phyloP scores from a whole-genome alignment of 2,797 vertebrate species.

The Channallabes apus region DNA sequence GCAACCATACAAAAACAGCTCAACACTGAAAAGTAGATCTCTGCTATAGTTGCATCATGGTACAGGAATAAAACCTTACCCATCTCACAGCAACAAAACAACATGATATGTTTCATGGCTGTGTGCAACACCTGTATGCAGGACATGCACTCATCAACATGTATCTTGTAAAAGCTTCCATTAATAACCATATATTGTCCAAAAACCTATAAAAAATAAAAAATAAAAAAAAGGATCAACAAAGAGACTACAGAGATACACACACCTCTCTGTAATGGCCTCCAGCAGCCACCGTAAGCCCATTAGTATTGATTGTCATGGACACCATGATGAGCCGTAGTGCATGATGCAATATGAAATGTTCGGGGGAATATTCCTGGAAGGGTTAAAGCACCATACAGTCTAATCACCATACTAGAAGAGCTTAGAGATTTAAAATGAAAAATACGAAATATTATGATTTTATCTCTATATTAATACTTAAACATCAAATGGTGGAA shows the following conservation, averaged over 20 bases:
- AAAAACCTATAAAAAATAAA: too few species aligned
- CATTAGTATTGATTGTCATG: conserved; percentile 42
- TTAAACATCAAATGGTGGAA: neutral
- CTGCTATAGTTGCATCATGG: neutral
- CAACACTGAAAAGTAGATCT: neutral
- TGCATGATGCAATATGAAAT: conserved; percentile 38
- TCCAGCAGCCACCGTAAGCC: conserved; percentile 46
- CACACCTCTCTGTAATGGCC: conserved; percentile 44
- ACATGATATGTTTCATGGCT: neutral
- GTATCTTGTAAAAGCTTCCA: neutral
- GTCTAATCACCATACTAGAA: neutral
- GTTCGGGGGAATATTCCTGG: conserved; percentile 4
- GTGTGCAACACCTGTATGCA: neutral
- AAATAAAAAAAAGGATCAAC: conserved; percentile 32
- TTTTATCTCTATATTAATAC: neutral
- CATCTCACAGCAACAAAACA: conserved; percentile 7
- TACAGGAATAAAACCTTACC: neutral
- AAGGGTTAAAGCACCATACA: conserved; percentile 1
- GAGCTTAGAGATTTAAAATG: neutral
- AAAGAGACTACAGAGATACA: conserved; percentile 35
- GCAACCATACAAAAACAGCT: conserved; percentile 18
- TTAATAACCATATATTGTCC: neutral
- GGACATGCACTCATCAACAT: neutral
- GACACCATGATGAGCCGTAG: conserved; percentile 31
- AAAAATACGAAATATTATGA: neutral